These are phyloP conservation scores for Heliconius hermathena DNA, from an alignment of 1,140 invertebrate species.

Conservation along the genomic window DNA sequence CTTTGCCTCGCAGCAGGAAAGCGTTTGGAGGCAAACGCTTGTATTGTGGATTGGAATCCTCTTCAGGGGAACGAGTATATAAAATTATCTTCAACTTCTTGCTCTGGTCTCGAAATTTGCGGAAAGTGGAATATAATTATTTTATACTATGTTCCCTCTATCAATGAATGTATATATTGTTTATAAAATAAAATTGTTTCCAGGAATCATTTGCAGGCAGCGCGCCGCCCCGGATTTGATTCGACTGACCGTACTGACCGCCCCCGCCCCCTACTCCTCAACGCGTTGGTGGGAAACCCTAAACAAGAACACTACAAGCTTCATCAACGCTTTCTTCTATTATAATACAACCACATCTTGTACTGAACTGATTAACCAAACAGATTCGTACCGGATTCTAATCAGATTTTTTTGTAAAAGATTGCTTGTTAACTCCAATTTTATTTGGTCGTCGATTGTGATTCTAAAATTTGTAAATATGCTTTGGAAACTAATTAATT, in stretches of 20 bases:
- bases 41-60: too few relatives aligned
- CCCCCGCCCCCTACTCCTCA: slow-evolving; percentile 28
- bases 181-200: not conserved
- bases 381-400: not conserved
- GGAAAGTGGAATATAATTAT: too few relatives aligned
- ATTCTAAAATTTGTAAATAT: slow-evolving; percentile 3
- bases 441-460: not conserved
- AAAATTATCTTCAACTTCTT: too few relatives aligned
- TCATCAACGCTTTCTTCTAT: not conserved
- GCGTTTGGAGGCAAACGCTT: too few relatives aligned
- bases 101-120: too few relatives aligned
- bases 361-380: not conserved
- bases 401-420: not conserved
- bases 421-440: slow-evolving; percentile 8
- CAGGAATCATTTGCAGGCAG: slow-evolving; percentile 63
- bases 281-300: not conserved
- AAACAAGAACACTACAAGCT: not conserved
- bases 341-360: not conserved
- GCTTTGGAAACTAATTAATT: not conserved
- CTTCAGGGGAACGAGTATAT: too few relatives aligned
- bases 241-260: slow-evolving; percentile 39
- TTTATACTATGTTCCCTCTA: too few relatives aligned
- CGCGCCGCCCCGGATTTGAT: slow-evolving; percentile 69
- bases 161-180: too few relatives aligned
- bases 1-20: too few relatives aligned